Percentiles rank a stretch among this genome's conserved stretches.
Evolutionary conservation across 2,797 vertebrate genomes (phyloP).

Genomic region (Myotis myotis): DNA sequence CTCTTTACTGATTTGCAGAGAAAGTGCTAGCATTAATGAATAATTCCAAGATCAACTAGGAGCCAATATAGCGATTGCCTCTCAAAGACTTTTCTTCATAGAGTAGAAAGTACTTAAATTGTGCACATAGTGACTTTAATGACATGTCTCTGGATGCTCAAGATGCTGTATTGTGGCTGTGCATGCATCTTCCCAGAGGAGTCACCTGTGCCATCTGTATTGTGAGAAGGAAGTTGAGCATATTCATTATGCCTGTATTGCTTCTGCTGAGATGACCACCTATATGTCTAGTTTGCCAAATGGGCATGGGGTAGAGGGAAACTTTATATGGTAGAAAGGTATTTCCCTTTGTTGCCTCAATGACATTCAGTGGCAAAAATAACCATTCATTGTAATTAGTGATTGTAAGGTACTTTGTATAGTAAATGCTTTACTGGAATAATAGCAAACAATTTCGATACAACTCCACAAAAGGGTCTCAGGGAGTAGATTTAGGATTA

Average conservation of each 20-base stretch:
- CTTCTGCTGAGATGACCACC: background rate
- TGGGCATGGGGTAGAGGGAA: background rate
- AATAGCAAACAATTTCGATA: conserved; percentile 6
- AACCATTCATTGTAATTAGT: conserved; percentile 39
- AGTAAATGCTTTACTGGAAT: conserved; percentile 23
- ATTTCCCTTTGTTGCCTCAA: conserved; percentile 17
- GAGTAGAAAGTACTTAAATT: background rate
- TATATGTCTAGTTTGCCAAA: background rate
- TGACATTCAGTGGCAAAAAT: background rate
- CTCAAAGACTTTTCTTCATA: background rate
- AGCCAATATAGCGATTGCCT: background rate
- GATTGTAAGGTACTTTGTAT: conserved; percentile 7
- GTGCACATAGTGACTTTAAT: background rate
- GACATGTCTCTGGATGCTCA: background rate
- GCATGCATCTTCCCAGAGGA: background rate
- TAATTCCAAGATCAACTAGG: background rate
- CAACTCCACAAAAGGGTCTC: background rate
- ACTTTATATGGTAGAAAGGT: background rate
- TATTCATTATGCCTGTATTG: background rate
- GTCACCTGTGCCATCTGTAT: background rate
- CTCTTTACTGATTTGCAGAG: background rate
- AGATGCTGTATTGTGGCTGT: background rate
- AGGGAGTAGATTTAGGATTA: conserved; percentile 8
- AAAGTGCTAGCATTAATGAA: background rate
- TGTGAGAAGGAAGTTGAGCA: background rate